Conservation (phyloP, 2,113 vertebrate species). For the Mellivora capensis region DNA sequence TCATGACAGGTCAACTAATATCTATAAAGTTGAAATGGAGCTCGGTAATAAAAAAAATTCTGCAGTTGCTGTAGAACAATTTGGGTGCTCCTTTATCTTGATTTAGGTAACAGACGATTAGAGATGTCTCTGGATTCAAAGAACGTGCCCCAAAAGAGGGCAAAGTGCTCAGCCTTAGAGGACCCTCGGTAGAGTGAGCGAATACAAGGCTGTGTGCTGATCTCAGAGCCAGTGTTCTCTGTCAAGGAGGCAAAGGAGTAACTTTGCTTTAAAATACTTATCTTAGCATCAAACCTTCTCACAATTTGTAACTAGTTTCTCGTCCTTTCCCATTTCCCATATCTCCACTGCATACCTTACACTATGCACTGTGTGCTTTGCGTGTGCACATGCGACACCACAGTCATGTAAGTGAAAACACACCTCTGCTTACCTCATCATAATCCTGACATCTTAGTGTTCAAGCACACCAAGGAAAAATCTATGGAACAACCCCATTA, state of each 20-base stretch:
- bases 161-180: neutral
- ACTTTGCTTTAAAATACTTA: neutral
- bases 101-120: conserved; percentile 41
- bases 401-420: neutral
- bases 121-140: conserved; percentile 3
- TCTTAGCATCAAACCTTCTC: neutral
- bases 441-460: neutral
- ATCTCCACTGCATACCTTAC: neutral
- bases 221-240: neutral
- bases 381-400: neutral
- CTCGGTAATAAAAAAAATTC: conserved; percentile 51
- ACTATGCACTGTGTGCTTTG: neutral
- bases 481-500: neutral
- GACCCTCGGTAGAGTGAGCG: neutral
- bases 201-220: neutral
- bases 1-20: conserved; percentile 57
- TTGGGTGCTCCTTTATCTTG: conserved; percentile 48
- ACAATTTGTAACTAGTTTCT: neutral
- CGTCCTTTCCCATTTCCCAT: neutral
- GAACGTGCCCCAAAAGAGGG: neutral
- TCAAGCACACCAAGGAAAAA: neutral
- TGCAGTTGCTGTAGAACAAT: conserved; percentile 34
- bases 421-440: neutral
- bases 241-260: neutral
- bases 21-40: conserved; percentile 64